These are phyloP conservation scores for Propithecus deckenii DNA, from an alignment of 2,797 vertebrate species.

Conservation along the genomic window DNA sequence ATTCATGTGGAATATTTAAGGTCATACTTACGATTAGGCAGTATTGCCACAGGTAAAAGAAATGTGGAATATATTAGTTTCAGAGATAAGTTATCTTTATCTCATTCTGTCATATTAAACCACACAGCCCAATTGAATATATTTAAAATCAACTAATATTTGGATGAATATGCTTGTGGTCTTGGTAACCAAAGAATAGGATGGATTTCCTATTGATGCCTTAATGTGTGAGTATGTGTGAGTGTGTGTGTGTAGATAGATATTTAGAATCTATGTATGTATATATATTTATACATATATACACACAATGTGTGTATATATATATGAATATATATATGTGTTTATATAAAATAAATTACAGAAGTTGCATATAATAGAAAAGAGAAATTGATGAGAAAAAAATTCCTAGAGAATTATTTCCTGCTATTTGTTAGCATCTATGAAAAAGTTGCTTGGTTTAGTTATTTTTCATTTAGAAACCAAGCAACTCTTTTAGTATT, in stretches of 20 bases:
- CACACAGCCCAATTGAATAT: not conserved
- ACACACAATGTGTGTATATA: not conserved
- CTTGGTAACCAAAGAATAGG: not conserved
- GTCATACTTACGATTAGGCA: not conserved
- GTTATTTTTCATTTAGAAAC: conserved; percentile 17
- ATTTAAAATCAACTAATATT: not conserved
- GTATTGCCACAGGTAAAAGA: not conserved
- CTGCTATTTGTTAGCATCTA: not conserved
- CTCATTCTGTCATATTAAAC: not conserved
- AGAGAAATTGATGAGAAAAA: not conserved
- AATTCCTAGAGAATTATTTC: not conserved
- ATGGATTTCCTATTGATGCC: not conserved
- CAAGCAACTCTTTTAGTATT: not conserved
- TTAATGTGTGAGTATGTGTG: not conserved
- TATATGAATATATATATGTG: not conserved
- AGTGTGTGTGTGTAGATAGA: not conserved
- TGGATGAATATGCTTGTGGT: not conserved
- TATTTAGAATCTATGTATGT: no score
- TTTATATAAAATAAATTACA: not conserved
- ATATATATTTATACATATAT: not conserved
- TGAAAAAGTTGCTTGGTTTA: not conserved
- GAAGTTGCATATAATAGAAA: not conserved
- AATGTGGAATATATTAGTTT: not conserved
- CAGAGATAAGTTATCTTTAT: not conserved
- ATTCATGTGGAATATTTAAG: not conserved